phyloP scores from a whole-genome alignment of 2,113 vertebrate species.

The Eptatretus burgeri region DNA sequence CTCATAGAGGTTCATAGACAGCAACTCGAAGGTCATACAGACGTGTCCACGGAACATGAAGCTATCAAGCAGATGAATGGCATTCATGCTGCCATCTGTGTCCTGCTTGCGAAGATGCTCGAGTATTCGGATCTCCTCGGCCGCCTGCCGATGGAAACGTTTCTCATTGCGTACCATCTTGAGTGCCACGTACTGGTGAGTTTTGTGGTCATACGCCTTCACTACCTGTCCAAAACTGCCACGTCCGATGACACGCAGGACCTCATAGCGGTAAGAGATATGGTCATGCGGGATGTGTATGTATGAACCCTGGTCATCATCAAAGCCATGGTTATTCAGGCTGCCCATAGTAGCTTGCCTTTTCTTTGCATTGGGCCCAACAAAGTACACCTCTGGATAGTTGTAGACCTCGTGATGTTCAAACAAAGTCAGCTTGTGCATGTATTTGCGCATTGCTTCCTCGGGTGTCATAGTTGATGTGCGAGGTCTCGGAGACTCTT shows the following conservation, averaged over 20 bases:
- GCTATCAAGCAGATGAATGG: slow-evolving; percentile 97
- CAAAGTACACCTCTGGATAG: slow-evolving; percentile 61
- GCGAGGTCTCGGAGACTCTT: slow-evolving; percentile 34
- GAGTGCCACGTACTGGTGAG: slow-evolving; percentile 61
- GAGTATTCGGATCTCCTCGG: slow-evolving; percentile 83
- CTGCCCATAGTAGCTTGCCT: slow-evolving; percentile 54
- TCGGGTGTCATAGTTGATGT: slow-evolving; percentile 32
- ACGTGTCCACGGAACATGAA: slow-evolving; percentile 97
- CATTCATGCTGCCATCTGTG: slow-evolving; percentile 83
- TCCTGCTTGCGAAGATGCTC: slow-evolving; percentile 89
- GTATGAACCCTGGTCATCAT: slow-evolving; percentile 89
- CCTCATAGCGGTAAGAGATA: slow-evolving; percentile 70
- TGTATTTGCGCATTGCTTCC: slow-evolving; percentile 82
- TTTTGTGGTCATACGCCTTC: slow-evolving; percentile 82
- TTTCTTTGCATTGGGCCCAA: slow-evolving; percentile 80
- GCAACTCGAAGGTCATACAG: slow-evolving; percentile 94
- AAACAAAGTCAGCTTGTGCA: slow-evolving; percentile 61
- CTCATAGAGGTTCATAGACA: slow-evolving; percentile 98
- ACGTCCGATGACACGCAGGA: slow-evolving; percentile 88
- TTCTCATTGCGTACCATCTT: slow-evolving; percentile 99
- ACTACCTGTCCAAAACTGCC: slow-evolving; percentile 97
- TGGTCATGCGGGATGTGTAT: slow-evolving; percentile 87
- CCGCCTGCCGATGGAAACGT: slow-evolving; percentile 85
- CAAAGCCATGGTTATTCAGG: slow-evolving; percentile 67
- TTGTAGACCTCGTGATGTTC: slow-evolving; percentile 82